Base-by-base conservation (phyloP, 2,113 vertebrate genomes). In the Girardinichthys multiradiatus region DNA sequence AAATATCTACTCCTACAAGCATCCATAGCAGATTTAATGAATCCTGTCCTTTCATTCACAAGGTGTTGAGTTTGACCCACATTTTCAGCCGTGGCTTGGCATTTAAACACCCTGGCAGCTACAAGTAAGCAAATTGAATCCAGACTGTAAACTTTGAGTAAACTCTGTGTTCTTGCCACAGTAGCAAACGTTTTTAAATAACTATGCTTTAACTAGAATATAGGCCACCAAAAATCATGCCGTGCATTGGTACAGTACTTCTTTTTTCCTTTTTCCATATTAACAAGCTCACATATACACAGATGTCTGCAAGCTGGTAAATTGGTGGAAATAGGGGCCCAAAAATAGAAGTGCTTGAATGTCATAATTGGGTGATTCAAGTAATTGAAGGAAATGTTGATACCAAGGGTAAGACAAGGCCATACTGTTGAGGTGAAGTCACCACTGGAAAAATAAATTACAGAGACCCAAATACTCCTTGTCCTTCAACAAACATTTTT, bases 371-470 rank as follows among this genome's bases (percentile, higher is more conserved):
- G 82, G 82, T 87, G 81, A 87, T 76, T 90, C 60, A 89, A 82
- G 76, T 79, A 69, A 66, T n/a, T 70, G 26, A 57, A n/a, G 83
- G 78, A 86, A 84, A 86, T 71, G 54, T 76, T 82, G 72, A 81
- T 74, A 60, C 75, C 24, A 74, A 79, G 67, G 74, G 71, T 68
- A 80, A 81, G 68, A 84, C 81, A 76, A 19, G 60, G 48, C 76
- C 68, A 68, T 87, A 69, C 74, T 87, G 87, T 78, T 19, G 60
- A 68, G 17, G 54, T 90, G 85, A 87, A 70, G 87, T 91, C 90
- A 91, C 66, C 4, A 2, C 28, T 90, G 84, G 85, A 86, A 92
- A 92, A 86, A 87, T 9, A 74, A 73, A 84, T 57, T 28, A 82
- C 60, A 42, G 57, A 37, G 37, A 81, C 72, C 67, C 60, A 2